Conservation (phyloP, 1,140 invertebrate genomes). For the Cepaea nemoralis region DNA sequence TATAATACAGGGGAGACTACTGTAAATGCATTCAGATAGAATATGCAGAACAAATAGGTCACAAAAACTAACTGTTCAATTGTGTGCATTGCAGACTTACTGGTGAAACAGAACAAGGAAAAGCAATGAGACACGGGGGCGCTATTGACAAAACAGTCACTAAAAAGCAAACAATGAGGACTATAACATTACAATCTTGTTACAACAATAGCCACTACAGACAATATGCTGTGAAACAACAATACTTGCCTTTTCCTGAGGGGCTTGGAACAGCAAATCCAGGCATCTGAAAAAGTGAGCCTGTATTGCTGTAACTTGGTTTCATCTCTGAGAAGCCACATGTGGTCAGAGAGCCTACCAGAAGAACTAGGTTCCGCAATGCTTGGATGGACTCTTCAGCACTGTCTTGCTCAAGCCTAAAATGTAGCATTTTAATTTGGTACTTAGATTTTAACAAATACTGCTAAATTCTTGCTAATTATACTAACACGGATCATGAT, state of each 20-base stretch:
- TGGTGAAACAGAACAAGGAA: no score
- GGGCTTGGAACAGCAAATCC: constrained; percentile 92
- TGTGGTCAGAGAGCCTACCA: constrained; percentile 92
- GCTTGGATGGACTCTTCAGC: constrained; percentile 76
- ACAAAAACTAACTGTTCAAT: no score
- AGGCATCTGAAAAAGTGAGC: constrained; percentile 91
- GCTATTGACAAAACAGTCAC: not conserved
- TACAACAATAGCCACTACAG: not conserved
- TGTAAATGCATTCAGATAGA: no score
- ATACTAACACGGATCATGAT: no score
- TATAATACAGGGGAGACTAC: no score
- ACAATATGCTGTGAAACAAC: constrained; percentile 7
- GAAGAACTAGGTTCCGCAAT: constrained; percentile 90
- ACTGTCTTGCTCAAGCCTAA: constrained; percentile 63
- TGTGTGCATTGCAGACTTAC: no score
- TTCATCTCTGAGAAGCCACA: constrained; percentile 90
- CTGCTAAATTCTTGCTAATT: no score
- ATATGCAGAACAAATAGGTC: no score
- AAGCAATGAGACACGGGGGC: no score
- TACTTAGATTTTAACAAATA: no score
- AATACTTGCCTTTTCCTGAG: constrained; percentile 82
- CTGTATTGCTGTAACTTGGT: constrained; percentile 78
- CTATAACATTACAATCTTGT: not conserved
- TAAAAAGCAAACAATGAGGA: not conserved
- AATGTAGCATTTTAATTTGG: not conserved